Conservation (phyloP, 2,797 vertebrate species). For the Tolypeutes matacus region DNA sequence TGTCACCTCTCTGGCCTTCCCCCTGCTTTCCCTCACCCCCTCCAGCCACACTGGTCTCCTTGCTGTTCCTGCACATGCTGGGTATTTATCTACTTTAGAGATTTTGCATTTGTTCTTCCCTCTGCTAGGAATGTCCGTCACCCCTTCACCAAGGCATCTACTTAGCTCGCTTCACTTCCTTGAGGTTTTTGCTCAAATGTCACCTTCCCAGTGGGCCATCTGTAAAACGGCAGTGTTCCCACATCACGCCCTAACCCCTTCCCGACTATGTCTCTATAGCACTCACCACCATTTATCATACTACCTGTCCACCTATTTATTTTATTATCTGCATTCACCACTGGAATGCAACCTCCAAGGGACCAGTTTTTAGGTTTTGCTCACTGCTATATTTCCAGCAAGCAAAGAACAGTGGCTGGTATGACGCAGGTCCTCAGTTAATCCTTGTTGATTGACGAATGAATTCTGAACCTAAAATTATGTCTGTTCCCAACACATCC, state of each 20-base stretch:
- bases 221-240: not conserved
- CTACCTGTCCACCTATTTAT: not conserved
- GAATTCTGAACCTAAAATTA: not conserved
- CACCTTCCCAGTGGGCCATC: not conserved
- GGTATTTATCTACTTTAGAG: not conserved
- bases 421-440: rapidly evolving
- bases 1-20: rapidly evolving
- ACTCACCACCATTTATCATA: not conserved
- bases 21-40: not conserved
- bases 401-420: not conserved
- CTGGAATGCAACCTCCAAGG: not conserved
- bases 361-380: not conserved
- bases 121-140: not conserved
- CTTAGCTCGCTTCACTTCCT: not conserved
- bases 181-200: not conserved
- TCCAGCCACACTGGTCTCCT: no score
- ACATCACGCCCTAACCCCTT: not conserved
- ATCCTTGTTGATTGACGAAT: not conserved
- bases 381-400: not conserved
- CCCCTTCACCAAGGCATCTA: not conserved
- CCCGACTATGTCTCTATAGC: not conserved
- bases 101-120: not conserved
- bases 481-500: not conserved
- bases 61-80: not conserved
- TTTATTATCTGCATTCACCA: not conserved